Conservation (phyloP, 2,888 invertebrate species). For the Ormyrus rosae region DNA sequence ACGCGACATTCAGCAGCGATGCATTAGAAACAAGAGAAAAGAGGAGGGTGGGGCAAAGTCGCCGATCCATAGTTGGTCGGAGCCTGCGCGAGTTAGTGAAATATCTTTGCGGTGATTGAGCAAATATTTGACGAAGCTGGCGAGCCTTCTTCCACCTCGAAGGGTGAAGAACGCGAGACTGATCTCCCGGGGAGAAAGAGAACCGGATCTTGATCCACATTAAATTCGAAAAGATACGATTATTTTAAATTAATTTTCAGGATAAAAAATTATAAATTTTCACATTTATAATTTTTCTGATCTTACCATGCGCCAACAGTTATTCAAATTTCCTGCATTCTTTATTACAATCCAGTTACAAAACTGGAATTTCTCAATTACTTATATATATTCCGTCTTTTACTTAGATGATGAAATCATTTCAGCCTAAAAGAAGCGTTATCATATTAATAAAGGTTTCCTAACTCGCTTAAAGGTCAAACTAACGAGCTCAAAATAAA, state of each 20-base stretch:
- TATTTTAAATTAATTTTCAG: conserved; percentile 13
- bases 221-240: conserved; percentile 30
- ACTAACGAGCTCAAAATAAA: too few species aligned
- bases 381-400: too few species aligned
- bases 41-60: conserved; percentile 56
- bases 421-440: too few species aligned
- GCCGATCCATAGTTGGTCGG: conserved; percentile 61
- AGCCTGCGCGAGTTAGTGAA: conserved; percentile 69
- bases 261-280: too few species aligned
- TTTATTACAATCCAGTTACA: too few species aligned
- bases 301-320: too few species aligned
- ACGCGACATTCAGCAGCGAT: conserved; percentile 31
- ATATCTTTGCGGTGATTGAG: conserved; percentile 75
- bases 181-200: background rate
- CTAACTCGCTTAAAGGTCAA: too few species aligned
- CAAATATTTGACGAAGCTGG: conserved; percentile 74
- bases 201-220: conserved; percentile 8
- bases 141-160: conserved; percentile 59
- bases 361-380: too few species aligned
- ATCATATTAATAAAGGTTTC: too few species aligned
- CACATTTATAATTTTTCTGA: too few species aligned
- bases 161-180: conserved; percentile 37
- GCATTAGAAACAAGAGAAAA: background rate
- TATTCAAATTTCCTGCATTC: too few species aligned
- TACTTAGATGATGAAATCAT: too few species aligned